phyloP scores from a whole-genome alignment of 2,797 vertebrate species.

The Ceyx erithaca region DNA sequence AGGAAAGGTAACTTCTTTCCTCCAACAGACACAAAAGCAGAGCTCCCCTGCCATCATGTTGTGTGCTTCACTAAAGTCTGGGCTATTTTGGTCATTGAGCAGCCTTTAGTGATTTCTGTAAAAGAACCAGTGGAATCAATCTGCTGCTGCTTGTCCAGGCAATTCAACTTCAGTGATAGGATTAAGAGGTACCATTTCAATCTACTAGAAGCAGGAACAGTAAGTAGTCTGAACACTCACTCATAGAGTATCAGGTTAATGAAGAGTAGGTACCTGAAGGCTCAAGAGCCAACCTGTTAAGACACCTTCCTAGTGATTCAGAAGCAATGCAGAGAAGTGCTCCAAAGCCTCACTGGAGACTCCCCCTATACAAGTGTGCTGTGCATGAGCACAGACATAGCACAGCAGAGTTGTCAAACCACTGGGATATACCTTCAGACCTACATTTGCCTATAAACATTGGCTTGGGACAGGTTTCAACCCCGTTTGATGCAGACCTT shows the following conservation, averaged over 20 bases:
- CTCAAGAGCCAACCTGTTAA: background rate
- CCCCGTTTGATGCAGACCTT: background rate
- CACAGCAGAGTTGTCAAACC: background rate
- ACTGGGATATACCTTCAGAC: background rate
- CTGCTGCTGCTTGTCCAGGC: conserved; percentile 58
- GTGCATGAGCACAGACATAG: background rate
- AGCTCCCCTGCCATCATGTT: background rate
- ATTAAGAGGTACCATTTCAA: conserved; percentile 26
- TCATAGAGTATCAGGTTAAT: background rate
- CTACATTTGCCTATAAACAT: background rate
- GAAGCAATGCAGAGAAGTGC: background rate
- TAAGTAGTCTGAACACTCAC: background rate
- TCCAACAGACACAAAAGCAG: conserved; percentile 5
- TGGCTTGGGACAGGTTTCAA: background rate
- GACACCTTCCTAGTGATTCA: background rate
- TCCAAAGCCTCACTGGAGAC: background rate
- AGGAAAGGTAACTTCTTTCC: background rate
- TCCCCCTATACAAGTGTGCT: background rate
- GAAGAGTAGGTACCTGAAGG: background rate
- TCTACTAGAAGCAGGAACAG: background rate
- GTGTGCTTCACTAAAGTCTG: background rate
- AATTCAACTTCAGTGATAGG: conserved; percentile 52
- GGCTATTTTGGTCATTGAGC: background rate
- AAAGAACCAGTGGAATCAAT: conserved; percentile 45
- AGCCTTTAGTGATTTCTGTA: conserved; percentile 59